phyloP scores from a whole-genome alignment of 1,140 invertebrate genomes.

The Macrotrachela quadricornifera region DNA sequence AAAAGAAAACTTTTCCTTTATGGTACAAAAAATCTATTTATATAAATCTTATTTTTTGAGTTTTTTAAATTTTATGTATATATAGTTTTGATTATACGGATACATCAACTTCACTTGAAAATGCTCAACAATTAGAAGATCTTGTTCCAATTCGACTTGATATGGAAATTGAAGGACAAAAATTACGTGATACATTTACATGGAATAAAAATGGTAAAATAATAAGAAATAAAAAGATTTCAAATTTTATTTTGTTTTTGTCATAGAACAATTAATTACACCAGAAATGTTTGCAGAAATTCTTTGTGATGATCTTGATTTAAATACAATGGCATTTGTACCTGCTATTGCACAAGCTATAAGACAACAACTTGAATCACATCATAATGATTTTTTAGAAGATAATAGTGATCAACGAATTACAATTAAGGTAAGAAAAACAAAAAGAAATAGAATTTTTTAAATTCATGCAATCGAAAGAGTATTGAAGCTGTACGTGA shows the following conservation, averaged over 20 bases:
- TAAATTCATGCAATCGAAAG: background rate
- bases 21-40: slow-evolving; percentile 55
- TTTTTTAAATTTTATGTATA: slow-evolving; percentile 11
- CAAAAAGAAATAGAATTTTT: background rate
- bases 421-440: slow-evolving; percentile 61
- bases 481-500: too few species aligned
- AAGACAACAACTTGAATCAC: slow-evolving; percentile 80
- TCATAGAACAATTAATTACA: slow-evolving; percentile 77
- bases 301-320: slow-evolving; percentile 86
- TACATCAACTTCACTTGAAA: slow-evolving; percentile 63
- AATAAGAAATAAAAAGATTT: background rate
- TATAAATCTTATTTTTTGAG: too few species aligned
- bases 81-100: slow-evolving; percentile 80
- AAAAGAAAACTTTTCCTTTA: slow-evolving; percentile 79
- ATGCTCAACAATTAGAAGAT: slow-evolving; percentile 66
- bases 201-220: slow-evolving; percentile 70
- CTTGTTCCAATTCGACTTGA: slow-evolving; percentile 89
- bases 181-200: slow-evolving; percentile 88
- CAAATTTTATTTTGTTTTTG: slow-evolving; percentile 14
- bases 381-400: slow-evolving; percentile 48
- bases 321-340: slow-evolving; percentile 85
- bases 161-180: slow-evolving; percentile 98
- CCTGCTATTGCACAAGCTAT: slow-evolving; percentile 87
- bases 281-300: slow-evolving; percentile 97
- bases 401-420: slow-evolving; percentile 58